phyloP scores from a whole-genome alignment of 1,140 invertebrate species.

The Scaptodrosophila lebanonensis region DNA sequence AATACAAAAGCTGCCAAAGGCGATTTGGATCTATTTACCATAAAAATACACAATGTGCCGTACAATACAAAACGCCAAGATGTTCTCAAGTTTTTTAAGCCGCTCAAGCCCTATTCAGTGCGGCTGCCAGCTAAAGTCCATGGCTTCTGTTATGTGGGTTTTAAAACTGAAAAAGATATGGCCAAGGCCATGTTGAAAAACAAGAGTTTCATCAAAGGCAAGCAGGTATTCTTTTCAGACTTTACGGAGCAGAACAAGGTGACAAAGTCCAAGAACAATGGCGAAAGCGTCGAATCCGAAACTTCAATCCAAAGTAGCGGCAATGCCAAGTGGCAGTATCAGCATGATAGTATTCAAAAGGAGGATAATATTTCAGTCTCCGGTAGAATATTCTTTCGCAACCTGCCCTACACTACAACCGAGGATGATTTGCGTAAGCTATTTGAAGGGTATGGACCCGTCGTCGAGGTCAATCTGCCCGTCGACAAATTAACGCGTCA shows the following conservation, averaged over 20 bases:
- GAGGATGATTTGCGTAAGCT: constrained; percentile 91
- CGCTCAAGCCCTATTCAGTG: constrained; percentile 87
- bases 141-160: constrained; percentile 94
- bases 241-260: constrained; percentile 80
- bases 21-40: constrained; percentile 79
- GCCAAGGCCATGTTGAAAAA: constrained; percentile 90
- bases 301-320: background rate
- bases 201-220: constrained; percentile 89
- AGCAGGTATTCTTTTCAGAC: constrained; percentile 82
- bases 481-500: constrained; percentile 90
- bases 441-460: constrained; percentile 92
- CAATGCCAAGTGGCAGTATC: constrained; percentile 83
- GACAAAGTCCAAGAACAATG: constrained; percentile 72
- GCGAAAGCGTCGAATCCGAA: constrained; percentile 24
- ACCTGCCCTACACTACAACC: constrained; percentile 92
- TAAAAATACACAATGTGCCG: constrained; percentile 74
- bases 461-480: constrained; percentile 93
- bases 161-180: constrained; percentile 88
- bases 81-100: constrained; percentile 86
- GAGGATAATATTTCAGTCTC: constrained; percentile 92
- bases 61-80: constrained; percentile 72
- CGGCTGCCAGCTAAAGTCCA: constrained; percentile 86
- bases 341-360: constrained; percentile 83
- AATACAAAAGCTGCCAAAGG: constrained; percentile 34
- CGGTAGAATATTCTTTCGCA: constrained; percentile 96